Evolutionary conservation across 2,113 vertebrate species (phyloP).

Genomic region (Brachypodius melanocephalos): DNA sequence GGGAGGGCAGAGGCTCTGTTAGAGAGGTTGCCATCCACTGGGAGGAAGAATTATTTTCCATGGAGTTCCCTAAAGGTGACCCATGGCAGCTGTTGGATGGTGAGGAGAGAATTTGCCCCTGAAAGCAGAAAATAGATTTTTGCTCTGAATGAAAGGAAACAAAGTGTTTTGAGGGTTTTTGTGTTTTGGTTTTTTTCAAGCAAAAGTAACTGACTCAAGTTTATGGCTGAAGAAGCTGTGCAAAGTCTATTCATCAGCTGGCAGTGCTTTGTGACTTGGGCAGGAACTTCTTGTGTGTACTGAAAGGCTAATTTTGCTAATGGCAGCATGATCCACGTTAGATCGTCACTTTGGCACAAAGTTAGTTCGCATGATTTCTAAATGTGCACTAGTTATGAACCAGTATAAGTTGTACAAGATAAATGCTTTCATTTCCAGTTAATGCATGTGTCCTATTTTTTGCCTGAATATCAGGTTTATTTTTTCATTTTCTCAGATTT

Average conservation of each 20-base stretch:
- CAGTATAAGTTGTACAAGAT: neutral
- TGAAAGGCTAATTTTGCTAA: slow-evolving; percentile 35
- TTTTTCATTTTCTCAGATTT: slow-evolving; percentile 12
- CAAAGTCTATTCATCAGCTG: neutral
- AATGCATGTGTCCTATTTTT: neutral
- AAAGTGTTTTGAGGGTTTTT: neutral
- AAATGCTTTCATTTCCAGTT: neutral
- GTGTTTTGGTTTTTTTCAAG: neutral
- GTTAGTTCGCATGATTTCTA: neutral
- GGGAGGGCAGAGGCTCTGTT: neutral
- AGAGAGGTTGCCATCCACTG: neutral
- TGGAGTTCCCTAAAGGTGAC: neutral
- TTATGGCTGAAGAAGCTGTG: neutral
- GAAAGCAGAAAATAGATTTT: neutral
- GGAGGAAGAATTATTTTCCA: neutral
- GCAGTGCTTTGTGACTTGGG: neutral
- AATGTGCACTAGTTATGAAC: neutral
- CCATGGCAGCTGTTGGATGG: neutral
- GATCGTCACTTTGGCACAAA: neutral
- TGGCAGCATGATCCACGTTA: neutral
- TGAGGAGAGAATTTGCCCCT: neutral
- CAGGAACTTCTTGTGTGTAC: neutral
- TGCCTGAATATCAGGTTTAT: neutral
- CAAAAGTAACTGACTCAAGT: neutral
- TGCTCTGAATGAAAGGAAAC: neutral